Conservation (phyloP, 53 echinoderm and acorn worm species). For the Patiria pectinifera region DNA sequence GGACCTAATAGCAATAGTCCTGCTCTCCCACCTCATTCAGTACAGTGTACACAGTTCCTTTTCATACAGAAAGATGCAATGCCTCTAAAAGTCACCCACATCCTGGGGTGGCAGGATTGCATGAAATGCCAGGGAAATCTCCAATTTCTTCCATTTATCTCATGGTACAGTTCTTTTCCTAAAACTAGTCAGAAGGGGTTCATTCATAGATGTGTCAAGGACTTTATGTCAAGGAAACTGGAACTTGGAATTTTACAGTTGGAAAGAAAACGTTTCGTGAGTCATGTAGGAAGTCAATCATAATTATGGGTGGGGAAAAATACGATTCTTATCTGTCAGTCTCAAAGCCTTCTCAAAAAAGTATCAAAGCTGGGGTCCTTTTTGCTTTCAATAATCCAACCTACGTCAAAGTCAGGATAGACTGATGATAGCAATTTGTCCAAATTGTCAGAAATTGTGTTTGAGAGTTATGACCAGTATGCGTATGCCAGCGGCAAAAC, state of each 20-base stretch:
- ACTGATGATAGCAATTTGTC: neutral
- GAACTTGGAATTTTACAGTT: neutral
- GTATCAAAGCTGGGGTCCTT: neutral
- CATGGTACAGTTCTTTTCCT: neutral
- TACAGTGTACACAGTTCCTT: too few species aligned
- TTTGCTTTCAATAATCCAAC: too few species aligned
- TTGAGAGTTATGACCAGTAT: neutral
- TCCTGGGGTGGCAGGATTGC: neutral
- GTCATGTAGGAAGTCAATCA: neutral
- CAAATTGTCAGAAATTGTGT: neutral
- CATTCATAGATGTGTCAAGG: constrained; percentile 20
- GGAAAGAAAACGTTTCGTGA: neutral
- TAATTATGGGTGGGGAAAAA: neutral
- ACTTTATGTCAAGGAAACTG: constrained; percentile 14
- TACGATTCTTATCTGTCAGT: neutral
- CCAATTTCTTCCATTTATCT: constrained; percentile 3
- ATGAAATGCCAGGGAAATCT: constrained; percentile 15
- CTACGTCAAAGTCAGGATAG: neutral
- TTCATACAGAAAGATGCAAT: too few species aligned
- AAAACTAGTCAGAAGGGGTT: neutral
- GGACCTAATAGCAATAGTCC: too few species aligned
- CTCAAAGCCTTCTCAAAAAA: neutral
- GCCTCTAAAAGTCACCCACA: too few species aligned
- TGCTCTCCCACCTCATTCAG: too few species aligned
- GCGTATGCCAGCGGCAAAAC: neutral